Percentiles rank a stretch among this genome's conserved stretches.
These are phyloP conservation scores for Diarsia brunnea DNA, from an alignment of 2,888 invertebrate genomes.

Conservation along the genomic window DNA sequence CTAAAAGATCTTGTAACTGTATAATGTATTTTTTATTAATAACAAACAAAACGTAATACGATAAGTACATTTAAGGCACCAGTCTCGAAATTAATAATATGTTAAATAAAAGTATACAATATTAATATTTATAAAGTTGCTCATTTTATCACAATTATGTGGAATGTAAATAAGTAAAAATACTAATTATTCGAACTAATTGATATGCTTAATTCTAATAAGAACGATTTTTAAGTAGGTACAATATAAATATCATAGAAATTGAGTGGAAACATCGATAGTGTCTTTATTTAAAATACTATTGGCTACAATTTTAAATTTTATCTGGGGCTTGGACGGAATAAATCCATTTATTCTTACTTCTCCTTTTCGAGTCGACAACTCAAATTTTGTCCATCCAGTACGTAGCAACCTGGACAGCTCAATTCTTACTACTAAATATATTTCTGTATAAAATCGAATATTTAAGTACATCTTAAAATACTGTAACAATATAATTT, in stretches of 20 bases:
- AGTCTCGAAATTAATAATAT: slow-evolving; percentile 37
- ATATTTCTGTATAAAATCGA: neutral
- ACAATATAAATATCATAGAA: neutral
- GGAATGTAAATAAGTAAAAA: slow-evolving; percentile 51
- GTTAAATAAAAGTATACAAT: slow-evolving; percentile 18
- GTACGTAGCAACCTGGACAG: no score
- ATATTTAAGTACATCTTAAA: slow-evolving; percentile 17
- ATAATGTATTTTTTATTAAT: slow-evolving; percentile 45
- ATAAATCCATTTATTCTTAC: slow-evolving; percentile 6
- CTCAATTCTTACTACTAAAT: slow-evolving; percentile 18
- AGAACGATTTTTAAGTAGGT: neutral
- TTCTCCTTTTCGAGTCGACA: no score
- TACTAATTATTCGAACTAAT: slow-evolving; percentile 23
- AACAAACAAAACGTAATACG: slow-evolving; percentile 52
- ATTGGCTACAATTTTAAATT: slow-evolving; percentile 18
- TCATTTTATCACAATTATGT: slow-evolving; percentile 33
- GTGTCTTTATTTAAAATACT: slow-evolving; percentile 5
- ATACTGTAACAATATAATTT: neutral
- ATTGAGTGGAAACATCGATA: slow-evolving; percentile 5
- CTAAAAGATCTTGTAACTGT: slow-evolving; percentile 28
- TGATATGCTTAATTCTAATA: neutral
- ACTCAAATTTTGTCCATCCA: no score
- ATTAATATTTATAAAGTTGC: neutral
- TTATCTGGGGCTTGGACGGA: slow-evolving; percentile 55
- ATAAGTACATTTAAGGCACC: slow-evolving; percentile 60